A percentile compares a stretch with the other conserved stretches of the same genome.
Evolutionary conservation across 2,113 vertebrate genomes (phyloP).

Genomic region (Podiceps cristatus): DNA sequence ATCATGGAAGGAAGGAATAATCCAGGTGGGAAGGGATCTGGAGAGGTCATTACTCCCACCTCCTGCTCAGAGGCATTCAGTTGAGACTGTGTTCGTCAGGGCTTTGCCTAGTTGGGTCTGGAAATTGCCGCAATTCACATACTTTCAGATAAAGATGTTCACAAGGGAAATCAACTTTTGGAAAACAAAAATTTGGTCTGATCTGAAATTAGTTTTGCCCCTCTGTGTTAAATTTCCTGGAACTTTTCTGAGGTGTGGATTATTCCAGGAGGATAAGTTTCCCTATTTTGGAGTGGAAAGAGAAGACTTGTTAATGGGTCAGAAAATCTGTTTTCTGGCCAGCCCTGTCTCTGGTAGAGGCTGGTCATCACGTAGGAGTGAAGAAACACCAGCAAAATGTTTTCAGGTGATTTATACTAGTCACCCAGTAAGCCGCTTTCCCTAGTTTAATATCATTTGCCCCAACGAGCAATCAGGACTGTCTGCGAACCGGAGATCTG

Average conservation of each 20-base stretch:
- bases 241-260: background rate
- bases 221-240: background rate
- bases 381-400: background rate
- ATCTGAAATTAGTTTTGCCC: background rate
- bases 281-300: background rate
- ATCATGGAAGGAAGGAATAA: background rate
- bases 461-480: background rate
- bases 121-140: background rate
- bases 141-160: background rate
- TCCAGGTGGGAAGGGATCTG: background rate
- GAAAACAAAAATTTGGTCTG: background rate
- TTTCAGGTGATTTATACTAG: background rate
- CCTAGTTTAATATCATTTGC: background rate
- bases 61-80: accelerated
- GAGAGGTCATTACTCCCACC: accelerated
- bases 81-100: no score
- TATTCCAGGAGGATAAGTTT: background rate
- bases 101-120: background rate
- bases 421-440: background rate
- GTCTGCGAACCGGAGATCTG: accelerated
- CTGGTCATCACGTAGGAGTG: background rate
- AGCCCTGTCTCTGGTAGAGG: background rate
- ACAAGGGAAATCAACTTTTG: background rate
- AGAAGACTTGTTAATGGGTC: background rate
- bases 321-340: background rate